phyloP scores from a whole-genome alignment of 2,113 vertebrate species.

The Cavia porcellus region DNA sequence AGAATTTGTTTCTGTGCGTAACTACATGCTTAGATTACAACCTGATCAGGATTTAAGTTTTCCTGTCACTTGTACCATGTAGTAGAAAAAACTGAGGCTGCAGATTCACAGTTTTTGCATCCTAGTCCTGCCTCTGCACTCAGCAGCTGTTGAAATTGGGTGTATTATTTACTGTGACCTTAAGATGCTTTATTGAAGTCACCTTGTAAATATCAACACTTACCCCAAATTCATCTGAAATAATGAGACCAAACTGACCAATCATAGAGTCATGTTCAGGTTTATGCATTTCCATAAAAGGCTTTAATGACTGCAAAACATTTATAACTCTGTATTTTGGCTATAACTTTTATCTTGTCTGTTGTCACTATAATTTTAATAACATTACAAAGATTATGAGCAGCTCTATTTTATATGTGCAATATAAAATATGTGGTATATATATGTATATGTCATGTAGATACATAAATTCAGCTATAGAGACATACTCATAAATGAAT shows the following conservation, averaged over 20 bases:
- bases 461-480: neutral
- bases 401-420: neutral
- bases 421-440: neutral
- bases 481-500: neutral
- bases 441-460: neutral
- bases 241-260: neutral
- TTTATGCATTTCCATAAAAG: constrained; percentile 1
- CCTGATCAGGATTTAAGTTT: neutral
- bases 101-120: neutral
- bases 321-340: neutral
- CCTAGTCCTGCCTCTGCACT: neutral
- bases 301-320: neutral
- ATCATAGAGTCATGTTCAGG: neutral
- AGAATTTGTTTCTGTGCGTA: neutral
- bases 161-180: neutral
- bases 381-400: neutral
- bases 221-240: neutral
- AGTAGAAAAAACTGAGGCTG: neutral
- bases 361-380: constrained; percentile 18
- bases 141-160: neutral
- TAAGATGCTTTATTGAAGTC: neutral
- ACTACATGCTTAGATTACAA: neutral
- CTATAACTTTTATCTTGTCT: constrained; percentile 16
- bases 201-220: neutral
- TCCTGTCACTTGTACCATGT: neutral